Evolutionary conservation across 2,113 vertebrate species (phyloP).

Genomic region (Pachycephala philippinensis): DNA sequence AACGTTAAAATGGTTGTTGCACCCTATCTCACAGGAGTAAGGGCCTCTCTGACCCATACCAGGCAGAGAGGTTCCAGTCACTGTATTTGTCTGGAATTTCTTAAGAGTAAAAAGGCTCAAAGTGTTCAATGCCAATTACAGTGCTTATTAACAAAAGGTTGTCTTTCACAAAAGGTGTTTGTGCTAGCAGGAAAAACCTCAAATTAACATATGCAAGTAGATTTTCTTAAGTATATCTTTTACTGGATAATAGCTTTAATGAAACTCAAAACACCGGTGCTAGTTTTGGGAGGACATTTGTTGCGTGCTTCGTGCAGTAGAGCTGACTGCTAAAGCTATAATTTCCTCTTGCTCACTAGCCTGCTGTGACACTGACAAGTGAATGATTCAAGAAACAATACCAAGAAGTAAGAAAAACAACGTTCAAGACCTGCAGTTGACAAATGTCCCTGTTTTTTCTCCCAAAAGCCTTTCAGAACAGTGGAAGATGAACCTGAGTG

Average conservation of each 20-base stretch:
- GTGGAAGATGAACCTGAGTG: constrained; percentile 8
- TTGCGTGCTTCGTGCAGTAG: neutral
- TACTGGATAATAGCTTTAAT: neutral
- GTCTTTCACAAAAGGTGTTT: neutral
- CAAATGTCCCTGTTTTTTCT: neutral
- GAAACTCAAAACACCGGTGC: neutral
- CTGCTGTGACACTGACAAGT: neutral
- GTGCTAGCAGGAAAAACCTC: neutral
- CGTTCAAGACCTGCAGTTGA: neutral
- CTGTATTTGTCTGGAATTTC: neutral
- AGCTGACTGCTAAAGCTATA: neutral
- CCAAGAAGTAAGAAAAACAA: constrained; percentile 23
- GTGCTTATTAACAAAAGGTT: neutral
- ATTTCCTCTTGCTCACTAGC: neutral
- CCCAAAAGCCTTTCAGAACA: neutral
- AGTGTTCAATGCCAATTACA: neutral
- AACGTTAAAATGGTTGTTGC: neutral
- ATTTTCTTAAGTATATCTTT: neutral
- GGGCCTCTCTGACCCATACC: neutral
- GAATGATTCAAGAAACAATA: constrained; percentile 10
- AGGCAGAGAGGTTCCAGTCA: neutral
- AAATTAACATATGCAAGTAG: neutral
- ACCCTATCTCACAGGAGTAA: neutral
- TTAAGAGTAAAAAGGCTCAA: neutral
- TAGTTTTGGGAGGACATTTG: neutral